Percentiles rank a stretch among this genome's conserved stretches.
These are phyloP conservation scores for Cosmorhoe ocellata DNA, from an alignment of 2,888 invertebrate genomes.

Conservation along the genomic window DNA sequence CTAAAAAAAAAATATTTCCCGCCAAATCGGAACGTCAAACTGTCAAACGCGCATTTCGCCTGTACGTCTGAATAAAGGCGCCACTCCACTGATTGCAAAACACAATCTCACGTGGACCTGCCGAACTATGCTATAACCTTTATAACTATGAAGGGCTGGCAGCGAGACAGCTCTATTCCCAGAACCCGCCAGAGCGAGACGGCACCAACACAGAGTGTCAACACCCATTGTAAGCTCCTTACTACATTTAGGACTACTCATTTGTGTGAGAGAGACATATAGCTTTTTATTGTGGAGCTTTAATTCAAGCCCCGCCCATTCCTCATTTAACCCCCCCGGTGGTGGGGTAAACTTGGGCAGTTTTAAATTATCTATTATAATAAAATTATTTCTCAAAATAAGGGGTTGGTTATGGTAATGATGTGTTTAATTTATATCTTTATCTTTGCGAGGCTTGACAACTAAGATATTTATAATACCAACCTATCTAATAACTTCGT, in stretches of 20 bases:
- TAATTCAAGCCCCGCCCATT: constrained; percentile 69
- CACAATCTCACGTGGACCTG: constrained; percentile 78
- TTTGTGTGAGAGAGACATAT: constrained; percentile 71
- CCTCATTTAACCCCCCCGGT: constrained; percentile 66
- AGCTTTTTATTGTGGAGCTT: constrained; percentile 62
- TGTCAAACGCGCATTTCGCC: constrained; percentile 76
- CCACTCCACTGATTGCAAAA: constrained; percentile 81
- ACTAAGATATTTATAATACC: constrained; percentile 32
- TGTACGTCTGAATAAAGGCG: constrained; percentile 73
- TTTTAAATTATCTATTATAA: constrained; percentile 82
- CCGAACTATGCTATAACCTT: constrained; percentile 63
- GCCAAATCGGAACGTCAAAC: constrained; percentile 78
- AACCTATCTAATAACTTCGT: too few relatives aligned
- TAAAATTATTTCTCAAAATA: constrained; percentile 81
- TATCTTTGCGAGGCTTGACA: constrained; percentile 42
- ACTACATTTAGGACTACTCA: constrained; percentile 76
- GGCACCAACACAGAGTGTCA: constrained; percentile 52
- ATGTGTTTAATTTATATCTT: constrained; percentile 77
- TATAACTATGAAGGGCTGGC: constrained; percentile 72
- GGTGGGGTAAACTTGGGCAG: constrained; percentile 78
- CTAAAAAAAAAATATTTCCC: constrained; percentile 51
- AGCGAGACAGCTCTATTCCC: constrained; percentile 61
- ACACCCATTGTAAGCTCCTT: constrained; percentile 78
- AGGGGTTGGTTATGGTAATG: constrained; percentile 81
- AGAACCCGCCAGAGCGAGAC: constrained; percentile 58